These are phyloP conservation scores for Kryphioiulus occultus DNA, from an alignment of 2,888 invertebrate genomes.

Conservation along the genomic window DNA sequence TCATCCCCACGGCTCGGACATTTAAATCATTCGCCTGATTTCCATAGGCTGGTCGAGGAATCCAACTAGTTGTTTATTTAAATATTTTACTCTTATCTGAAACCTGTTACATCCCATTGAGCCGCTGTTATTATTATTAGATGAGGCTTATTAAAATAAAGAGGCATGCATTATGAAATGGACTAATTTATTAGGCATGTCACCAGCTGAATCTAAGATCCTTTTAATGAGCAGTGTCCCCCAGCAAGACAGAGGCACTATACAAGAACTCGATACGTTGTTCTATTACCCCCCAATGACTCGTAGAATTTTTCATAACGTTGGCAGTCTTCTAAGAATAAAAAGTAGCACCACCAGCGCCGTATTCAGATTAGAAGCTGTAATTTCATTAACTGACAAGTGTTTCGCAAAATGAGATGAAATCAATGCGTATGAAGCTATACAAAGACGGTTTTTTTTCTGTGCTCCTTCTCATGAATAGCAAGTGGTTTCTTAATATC, in stretches of 20 bases:
- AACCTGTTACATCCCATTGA: conserved; percentile 17
- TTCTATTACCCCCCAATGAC: neutral
- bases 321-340: neutral
- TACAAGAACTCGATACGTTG: conserved; percentile 4
- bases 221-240: conserved; percentile 7
- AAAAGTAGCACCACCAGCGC: neutral
- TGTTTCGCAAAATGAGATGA: no score
- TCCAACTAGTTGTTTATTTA: conserved; percentile 4
- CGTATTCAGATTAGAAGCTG: neutral
- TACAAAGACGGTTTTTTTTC: no score
- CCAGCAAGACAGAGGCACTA: neutral
- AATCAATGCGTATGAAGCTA: no score
- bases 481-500: no score
- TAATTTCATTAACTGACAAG: no score
- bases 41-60: conserved; percentile 4
- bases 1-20: conserved; percentile 3
- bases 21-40: conserved; percentile 11
- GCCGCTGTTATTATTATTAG: conserved; percentile 9
- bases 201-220: conserved; percentile 5
- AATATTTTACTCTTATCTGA: conserved; percentile 21
- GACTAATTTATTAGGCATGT: conserved; percentile 18
- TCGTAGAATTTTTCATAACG: neutral
- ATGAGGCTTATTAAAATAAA: conserved; percentile 20
- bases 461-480: no score
- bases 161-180: conserved; percentile 8